phyloP scores from a whole-genome alignment of 2,888 invertebrate species.

The Dermolepida albohirtum region DNA sequence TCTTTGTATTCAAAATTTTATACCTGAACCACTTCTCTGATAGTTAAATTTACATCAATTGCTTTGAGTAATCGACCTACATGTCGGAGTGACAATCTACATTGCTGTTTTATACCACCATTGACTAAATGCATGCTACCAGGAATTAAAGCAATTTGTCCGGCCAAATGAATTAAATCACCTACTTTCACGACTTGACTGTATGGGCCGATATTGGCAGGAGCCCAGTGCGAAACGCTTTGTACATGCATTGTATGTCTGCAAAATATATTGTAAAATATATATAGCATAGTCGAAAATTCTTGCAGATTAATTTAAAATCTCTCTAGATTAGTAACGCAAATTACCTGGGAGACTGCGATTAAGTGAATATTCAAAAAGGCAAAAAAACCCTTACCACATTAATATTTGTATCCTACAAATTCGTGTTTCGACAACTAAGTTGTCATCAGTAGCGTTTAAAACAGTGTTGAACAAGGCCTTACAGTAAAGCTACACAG shows the following conservation, averaged over 20 bases:
- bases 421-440: too few relatives aligned
- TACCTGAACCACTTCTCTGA: constrained; percentile 85
- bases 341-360: too few relatives aligned
- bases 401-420: too few relatives aligned
- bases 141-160: constrained; percentile 92
- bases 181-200: constrained; percentile 92
- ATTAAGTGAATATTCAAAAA: too few relatives aligned
- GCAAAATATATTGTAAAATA: constrained; percentile 15
- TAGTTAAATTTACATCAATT: constrained; percentile 80
- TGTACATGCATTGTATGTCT: constrained; percentile 93
- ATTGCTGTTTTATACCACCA: constrained; percentile 85
- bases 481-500: too few relatives aligned
- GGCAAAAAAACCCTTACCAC: too few relatives aligned
- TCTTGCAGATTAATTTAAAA: too few relatives aligned
- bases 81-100: constrained; percentile 86
- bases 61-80: constrained; percentile 85
- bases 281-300: too few relatives aligned
- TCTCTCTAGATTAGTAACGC: too few relatives aligned
- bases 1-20: neutral
- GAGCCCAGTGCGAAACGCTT: constrained; percentile 97
- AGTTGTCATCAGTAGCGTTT: too few relatives aligned
- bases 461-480: too few relatives aligned
- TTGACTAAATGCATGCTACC: constrained; percentile 80
- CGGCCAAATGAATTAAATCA: constrained; percentile 87
- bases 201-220: constrained; percentile 96